Conservation (phyloP, 92 coral and sea anemone species). For the Bergia puertoricense region DNA sequence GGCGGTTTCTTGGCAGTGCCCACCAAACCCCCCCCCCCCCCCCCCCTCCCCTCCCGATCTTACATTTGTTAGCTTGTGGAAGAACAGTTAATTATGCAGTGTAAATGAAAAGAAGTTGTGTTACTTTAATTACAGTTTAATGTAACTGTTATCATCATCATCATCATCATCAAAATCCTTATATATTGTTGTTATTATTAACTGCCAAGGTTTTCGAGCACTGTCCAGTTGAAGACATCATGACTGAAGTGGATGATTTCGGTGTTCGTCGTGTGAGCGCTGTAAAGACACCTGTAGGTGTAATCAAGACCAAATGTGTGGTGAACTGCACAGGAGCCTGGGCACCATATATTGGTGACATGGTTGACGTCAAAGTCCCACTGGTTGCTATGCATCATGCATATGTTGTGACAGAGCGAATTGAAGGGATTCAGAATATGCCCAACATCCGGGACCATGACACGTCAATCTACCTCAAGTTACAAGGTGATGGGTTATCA, state of each 20-base stretch:
- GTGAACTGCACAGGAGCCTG: constrained; percentile 95
- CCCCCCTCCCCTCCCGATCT: no score
- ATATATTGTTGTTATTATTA: not conserved
- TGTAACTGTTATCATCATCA: no score
- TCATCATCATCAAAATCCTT: not conserved
- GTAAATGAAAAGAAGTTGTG: no score
- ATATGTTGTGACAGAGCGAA: constrained; percentile 91
- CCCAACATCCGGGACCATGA: constrained; percentile 97
- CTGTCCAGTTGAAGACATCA: constrained; percentile 88
- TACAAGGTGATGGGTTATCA: constrained; percentile 98
- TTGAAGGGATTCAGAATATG: constrained; percentile 96
- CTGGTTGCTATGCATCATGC: constrained; percentile 96
- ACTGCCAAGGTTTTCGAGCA: constrained; percentile 80
- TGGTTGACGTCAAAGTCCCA: constrained; percentile 88
- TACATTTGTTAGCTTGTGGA: no score
- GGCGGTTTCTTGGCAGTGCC: no score
- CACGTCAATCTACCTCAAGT: constrained; percentile 90
- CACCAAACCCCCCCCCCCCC: no score
- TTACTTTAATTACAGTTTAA: no score
- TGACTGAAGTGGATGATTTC: constrained; percentile 83
- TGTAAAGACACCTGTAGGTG: constrained; percentile 81
- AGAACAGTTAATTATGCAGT: no score
- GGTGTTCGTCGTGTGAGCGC: constrained; percentile 88
- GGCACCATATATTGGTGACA: constrained; percentile 92
- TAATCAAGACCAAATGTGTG: constrained; percentile 77